These are phyloP conservation scores for Schrankia costaestrigalis DNA, from an alignment of 2,888 invertebrate genomes.

Conservation along the genomic window DNA sequence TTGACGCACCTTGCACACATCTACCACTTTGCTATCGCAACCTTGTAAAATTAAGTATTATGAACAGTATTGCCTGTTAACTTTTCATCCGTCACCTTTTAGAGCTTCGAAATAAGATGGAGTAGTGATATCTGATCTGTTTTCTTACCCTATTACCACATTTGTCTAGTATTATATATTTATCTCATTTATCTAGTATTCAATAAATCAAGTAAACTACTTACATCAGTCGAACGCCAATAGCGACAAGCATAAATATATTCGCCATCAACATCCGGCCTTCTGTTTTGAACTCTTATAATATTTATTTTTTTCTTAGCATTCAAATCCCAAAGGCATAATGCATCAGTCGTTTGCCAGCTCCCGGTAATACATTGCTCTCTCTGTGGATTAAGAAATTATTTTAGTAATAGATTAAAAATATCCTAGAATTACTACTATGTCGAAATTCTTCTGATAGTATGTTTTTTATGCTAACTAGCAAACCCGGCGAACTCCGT, in stretches of 20 bases:
- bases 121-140: no score
- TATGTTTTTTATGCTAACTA: no score
- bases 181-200: no score
- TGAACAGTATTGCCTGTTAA: no score
- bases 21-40: no score
- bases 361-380: conserved; percentile 77
- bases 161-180: not conserved
- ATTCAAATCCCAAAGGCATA: conserved; percentile 78
- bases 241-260: conserved; percentile 79
- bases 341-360: conserved; percentile 76
- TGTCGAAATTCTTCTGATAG: not conserved
- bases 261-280: conserved; percentile 77
- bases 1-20: no score
- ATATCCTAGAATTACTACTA: not conserved
- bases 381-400: conserved; percentile 51
- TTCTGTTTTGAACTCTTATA: conserved; percentile 72
- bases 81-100: no score
- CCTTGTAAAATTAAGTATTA: no score
- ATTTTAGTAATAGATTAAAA: not conserved
- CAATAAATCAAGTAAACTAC: conserved; percentile 4
- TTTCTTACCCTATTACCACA: no score
- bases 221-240: conserved; percentile 63
- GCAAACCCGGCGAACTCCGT: no score
- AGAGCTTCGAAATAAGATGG: no score
- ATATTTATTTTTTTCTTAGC: conserved; percentile 69